Evolutionary conservation across 2,113 vertebrate species (phyloP), one percentile per base, ranked within the genome.

Genomic region (Guaruba guarouba): DNA sequence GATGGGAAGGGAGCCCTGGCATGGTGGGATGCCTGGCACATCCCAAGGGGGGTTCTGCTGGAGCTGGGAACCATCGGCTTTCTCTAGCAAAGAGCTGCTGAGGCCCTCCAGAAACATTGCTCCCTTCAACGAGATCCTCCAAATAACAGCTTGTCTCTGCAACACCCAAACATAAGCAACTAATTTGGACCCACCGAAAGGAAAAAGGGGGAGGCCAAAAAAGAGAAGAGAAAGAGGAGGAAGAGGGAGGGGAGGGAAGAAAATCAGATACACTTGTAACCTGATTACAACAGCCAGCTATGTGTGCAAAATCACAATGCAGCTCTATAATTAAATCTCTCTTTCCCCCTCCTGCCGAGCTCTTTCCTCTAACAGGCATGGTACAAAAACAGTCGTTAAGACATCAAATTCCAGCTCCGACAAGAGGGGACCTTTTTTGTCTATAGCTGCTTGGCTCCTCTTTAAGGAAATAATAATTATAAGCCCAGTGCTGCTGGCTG

Each of bases 291-390:
- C 89, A 93, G 92, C 92, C 70, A 87, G 91, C 92, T 79, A 92
- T 94, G 96, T 84, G 94, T 95, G 90, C 96, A 88, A 97, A 97
- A 95, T 94, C 95, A 96, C 97, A 96, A 94, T 95, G 94, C 88
- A 51, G 95, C 97, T 96, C 97, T 93, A 82, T 97, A 97, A 97
- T 97, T 97, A 97, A 97, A 97, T 92, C 97, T 90, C 94, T 91
- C 95, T 95, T 96, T 96, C 90, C 94, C 93, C 96, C 94, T 97
- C 95, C 96, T 78, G 94, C 90, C 18, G 96, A 92, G 96, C 92
- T 92, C 92, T 95, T 96, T 97, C 93, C 95, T 97, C 93, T 92
- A 93, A 92, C 92, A 96, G 94, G 93, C 95, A 46, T 8, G 3
- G 93, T 73, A 93, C 95, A 95, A 97, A 97, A 95, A 94, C 96